These are phyloP conservation scores for Ciconia nigra DNA, from an alignment of 2,797 vertebrate genomes.

Conservation along the genomic window DNA sequence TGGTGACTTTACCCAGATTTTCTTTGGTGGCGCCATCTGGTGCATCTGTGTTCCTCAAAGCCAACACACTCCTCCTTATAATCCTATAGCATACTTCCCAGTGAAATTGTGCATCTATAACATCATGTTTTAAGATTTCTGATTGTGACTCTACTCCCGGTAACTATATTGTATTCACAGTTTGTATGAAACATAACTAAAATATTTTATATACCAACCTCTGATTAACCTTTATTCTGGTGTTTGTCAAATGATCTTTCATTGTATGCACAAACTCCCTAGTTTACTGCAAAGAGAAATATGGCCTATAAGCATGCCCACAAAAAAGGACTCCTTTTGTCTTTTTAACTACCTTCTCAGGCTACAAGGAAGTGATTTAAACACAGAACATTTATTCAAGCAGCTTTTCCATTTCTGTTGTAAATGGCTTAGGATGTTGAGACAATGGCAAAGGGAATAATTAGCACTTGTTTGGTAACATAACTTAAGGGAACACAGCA, in stretches of 20 bases:
- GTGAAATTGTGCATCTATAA: background rate
- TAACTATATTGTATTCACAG: background rate
- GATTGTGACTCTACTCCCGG: background rate
- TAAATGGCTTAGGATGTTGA: background rate
- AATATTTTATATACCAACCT: background rate
- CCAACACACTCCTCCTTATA: background rate
- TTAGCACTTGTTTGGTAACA: background rate
- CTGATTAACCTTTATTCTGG: background rate
- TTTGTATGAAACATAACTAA: background rate
- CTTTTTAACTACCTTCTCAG: background rate
- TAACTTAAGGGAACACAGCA: background rate
- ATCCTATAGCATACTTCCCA: background rate
- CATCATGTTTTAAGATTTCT: background rate
- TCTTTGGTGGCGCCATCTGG: background rate
- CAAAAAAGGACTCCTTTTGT: background rate
- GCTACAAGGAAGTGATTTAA: background rate
- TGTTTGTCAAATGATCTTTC: background rate
- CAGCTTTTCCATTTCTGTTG: background rate
- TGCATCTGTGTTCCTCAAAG: background rate
- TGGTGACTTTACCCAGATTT: background rate
- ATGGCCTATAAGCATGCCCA: background rate
- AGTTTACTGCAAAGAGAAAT: background rate
- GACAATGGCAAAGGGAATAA: background rate
- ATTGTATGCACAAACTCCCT: background rate
- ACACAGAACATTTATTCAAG: background rate